Percentiles rank a stretch among this genome's conserved stretches.
These are phyloP conservation scores for Noctuana brunneofusca DNA, from an alignment of 2,888 invertebrate species.

Conservation along the genomic window DNA sequence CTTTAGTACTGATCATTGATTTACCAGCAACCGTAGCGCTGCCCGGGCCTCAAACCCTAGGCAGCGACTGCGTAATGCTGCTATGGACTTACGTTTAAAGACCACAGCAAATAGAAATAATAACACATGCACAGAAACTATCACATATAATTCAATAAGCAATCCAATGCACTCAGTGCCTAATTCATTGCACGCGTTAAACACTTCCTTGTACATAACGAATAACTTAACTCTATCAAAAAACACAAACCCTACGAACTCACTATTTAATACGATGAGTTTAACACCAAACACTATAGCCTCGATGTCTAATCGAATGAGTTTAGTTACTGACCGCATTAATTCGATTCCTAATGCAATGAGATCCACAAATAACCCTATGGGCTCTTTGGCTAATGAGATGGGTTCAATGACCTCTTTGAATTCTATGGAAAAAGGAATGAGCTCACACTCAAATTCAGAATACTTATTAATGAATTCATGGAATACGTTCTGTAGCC, in stretches of 20 bases:
- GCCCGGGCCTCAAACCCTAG: constrained; percentile 44
- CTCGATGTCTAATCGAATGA: background rate
- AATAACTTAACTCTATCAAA: background rate
- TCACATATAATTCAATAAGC: constrained; percentile 33
- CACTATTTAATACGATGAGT: constrained; percentile 5
- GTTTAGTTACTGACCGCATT: background rate
- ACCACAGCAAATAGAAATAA: constrained; percentile 55
- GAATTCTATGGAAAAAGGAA: background rate
- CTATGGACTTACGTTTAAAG: constrained; percentile 50
- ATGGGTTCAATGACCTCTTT: background rate
- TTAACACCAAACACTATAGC: background rate
- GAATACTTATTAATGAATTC: background rate
- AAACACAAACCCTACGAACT: constrained; percentile 5
- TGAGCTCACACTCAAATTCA: background rate
- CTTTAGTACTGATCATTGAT: constrained; percentile 90
- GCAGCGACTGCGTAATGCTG: constrained; percentile 51
- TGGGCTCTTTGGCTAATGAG: constrained; percentile 6
- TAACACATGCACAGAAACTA: constrained; percentile 46
- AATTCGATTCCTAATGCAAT: background rate
- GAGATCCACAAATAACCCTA: background rate
- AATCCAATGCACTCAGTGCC: constrained; percentile 6
- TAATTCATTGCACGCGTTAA: background rate
- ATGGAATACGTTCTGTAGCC: background rate
- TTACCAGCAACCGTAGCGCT: constrained; percentile 52
- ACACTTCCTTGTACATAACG: background rate